Conservation (phyloP, 2,888 invertebrate genomes). For the Glyphotaelius pellucidus region DNA sequence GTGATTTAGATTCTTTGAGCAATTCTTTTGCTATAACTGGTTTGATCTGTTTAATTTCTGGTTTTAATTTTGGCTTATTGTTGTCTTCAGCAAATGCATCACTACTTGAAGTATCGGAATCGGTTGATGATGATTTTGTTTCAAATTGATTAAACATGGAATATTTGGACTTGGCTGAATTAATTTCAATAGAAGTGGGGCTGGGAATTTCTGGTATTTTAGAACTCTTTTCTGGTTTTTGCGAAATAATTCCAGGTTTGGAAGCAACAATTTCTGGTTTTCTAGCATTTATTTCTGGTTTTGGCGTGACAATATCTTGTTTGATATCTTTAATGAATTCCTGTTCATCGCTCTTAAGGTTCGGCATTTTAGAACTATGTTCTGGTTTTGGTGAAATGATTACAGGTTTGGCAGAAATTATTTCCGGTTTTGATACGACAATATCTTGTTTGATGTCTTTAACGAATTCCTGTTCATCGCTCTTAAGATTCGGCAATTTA, state of each 20-base stretch:
- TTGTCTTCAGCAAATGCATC: background rate
- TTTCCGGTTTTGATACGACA: slow-evolving; percentile 18
- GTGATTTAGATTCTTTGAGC: background rate
- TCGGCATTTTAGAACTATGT: background rate
- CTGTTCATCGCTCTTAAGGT: background rate
- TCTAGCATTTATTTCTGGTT: slow-evolving; percentile 14
- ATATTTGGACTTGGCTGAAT: background rate
- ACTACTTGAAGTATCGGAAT: background rate
- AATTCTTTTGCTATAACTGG: background rate
- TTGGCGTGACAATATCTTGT: background rate
- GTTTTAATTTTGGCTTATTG: slow-evolving; percentile 3
- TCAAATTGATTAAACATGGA: background rate
- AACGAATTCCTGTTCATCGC: background rate
- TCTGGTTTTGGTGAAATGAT: slow-evolving; percentile 34
- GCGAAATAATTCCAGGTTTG: slow-evolving; percentile 9
- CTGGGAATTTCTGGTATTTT: background rate
- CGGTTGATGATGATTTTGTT: background rate
- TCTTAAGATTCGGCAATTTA: background rate
- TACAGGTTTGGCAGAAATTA: slow-evolving; percentile 13
- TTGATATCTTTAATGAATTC: background rate
- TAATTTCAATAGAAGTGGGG: background rate
- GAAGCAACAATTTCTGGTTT: slow-evolving; percentile 3
- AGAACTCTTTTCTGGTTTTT: slow-evolving; percentile 10
- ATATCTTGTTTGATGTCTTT: background rate
- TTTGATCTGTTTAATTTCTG: slow-evolving; percentile 16